phyloP scores from a whole-genome alignment of 2,888 invertebrate genomes.

The Morpho helenor region DNA sequence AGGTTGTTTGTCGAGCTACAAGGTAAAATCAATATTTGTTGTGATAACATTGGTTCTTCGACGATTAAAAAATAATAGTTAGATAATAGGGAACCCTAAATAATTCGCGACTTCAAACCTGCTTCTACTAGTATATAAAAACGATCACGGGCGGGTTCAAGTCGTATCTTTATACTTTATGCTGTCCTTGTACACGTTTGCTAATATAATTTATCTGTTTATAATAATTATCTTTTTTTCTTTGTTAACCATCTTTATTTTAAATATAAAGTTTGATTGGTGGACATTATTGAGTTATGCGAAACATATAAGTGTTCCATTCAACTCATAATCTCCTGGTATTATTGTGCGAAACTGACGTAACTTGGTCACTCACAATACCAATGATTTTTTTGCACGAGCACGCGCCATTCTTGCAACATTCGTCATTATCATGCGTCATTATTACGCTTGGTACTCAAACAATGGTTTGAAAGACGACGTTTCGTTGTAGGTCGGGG shows the following conservation, averaged over 20 bases:
- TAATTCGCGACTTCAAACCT: constrained; percentile 12
- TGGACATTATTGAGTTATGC: not conserved
- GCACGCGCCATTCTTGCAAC: constrained; percentile 55
- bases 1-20: constrained; percentile 5
- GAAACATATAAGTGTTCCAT: constrained; percentile 42
- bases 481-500: constrained; percentile 66
- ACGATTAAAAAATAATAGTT: not conserved
- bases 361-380: constrained; percentile 54
- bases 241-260: not conserved
- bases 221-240: constrained; percentile 23
- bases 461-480: constrained; percentile 56
- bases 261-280: not conserved
- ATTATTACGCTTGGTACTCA: constrained; percentile 64
- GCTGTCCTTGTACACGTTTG: constrained; percentile 39
- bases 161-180: constrained; percentile 27
- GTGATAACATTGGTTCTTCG: not conserved
- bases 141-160: not conserved
- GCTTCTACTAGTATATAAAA: not conserved
- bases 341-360: constrained; percentile 76
- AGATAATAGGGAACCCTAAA: constrained; percentile 15
- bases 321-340: constrained; percentile 55
- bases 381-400: constrained; percentile 46
- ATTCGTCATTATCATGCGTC: constrained; percentile 60
- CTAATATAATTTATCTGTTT: constrained; percentile 21
- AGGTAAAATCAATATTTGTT: constrained; percentile 13